phyloP scores from a whole-genome alignment of 2,113 vertebrate species.

The Muntiacus reevesi region DNA sequence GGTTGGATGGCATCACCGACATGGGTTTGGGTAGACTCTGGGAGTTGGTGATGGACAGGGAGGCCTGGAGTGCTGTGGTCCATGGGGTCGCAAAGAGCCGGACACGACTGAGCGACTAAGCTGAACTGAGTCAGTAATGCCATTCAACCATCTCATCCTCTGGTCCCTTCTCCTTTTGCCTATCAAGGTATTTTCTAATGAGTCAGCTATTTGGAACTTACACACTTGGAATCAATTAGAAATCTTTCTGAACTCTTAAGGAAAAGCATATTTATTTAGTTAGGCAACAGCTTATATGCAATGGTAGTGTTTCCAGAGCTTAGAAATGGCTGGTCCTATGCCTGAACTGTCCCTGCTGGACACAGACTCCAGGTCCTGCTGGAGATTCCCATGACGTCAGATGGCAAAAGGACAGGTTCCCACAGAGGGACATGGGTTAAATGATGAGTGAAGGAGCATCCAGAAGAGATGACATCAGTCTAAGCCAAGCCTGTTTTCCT shows the following conservation, averaged over 20 bases:
- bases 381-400: background rate
- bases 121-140: background rate
- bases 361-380: background rate
- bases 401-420: background rate
- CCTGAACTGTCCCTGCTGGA: background rate
- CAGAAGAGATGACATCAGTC: background rate
- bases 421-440: background rate
- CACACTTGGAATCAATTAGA: background rate
- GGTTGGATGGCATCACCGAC: background rate
- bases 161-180: background rate
- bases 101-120: background rate
- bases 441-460: background rate
- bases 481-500: background rate
- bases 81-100: background rate
- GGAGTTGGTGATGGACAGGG: background rate
- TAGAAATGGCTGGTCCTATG: background rate
- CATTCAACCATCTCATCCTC: background rate
- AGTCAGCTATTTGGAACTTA: background rate
- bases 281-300: background rate
- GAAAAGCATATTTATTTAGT: background rate
- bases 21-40: background rate
- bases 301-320: background rate
- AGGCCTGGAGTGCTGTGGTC: accelerated
- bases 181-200: background rate
- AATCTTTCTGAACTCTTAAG: background rate